Percentiles rank a stretch among this genome's conserved stretches.
These are phyloP conservation scores for Coptodon rendalli DNA, from an alignment of 2,113 vertebrate genomes.

Conservation along the genomic window DNA sequence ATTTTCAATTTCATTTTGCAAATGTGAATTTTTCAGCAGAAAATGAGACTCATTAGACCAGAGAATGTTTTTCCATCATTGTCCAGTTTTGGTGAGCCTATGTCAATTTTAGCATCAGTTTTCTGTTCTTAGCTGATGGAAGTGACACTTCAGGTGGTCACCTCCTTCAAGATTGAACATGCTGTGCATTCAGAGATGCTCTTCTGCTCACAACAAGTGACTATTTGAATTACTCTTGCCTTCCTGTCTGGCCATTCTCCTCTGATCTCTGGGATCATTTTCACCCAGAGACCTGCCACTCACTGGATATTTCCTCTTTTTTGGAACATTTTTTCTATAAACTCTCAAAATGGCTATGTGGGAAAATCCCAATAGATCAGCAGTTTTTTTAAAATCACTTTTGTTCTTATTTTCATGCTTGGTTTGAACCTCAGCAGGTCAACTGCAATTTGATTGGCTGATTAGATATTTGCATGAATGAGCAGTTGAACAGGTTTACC, in stretches of 20 bases:
- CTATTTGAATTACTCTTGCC: background rate
- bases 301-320: background rate
- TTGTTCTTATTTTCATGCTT: background rate
- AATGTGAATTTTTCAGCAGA: background rate
- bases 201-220: background rate
- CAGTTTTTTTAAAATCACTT: background rate
- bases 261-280: background rate
- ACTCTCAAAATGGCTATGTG: background rate
- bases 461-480: background rate
- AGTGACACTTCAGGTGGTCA: background rate
- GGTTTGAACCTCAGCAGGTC: background rate
- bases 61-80: background rate
- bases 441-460: background rate
- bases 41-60: background rate
- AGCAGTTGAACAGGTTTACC: background rate
- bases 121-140: background rate
- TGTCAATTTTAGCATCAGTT: background rate
- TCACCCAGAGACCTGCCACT: background rate
- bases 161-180: background rate
- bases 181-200: background rate
- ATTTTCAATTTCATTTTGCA: background rate
- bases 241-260: background rate
- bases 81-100: background rate
- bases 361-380: background rate
- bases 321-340: background rate